Evolutionary conservation across 2,888 invertebrate species (phyloP), one percentile per base, ranked within the genome.

Genomic region (Gnatocerus cornutus): DNA sequence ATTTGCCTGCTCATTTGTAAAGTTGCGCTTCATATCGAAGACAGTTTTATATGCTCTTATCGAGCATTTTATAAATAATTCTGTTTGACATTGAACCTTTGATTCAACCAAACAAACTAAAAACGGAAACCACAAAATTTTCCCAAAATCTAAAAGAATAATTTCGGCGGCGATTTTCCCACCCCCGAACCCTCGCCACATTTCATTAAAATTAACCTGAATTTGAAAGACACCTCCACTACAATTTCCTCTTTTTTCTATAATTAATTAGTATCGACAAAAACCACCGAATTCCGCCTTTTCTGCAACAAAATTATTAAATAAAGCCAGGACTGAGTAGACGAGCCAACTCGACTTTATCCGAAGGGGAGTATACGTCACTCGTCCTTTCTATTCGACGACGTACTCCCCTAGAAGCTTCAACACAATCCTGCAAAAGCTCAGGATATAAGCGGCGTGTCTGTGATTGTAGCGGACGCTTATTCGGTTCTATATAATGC

Each of bases 401-500:
- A 50, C 59, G 13, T 59, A 46, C 59, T 8, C 9, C 29, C 0
- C 45, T 13, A 12, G 12, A 33, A 27, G 27, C 7, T 41, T 21
- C 10, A 10, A 21, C 27, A 45, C 33, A n/a, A 46, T 46, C 48
- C 48, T 58, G 30, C 33, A 8, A 69, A 74, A 73, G 72, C 69
- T 66, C 58, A 43, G 70, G 62, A 67, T 16, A 53, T n/a, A 27
- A 33, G 58, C 74, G 68, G 71, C 21, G 69, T 41, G 74, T 73
- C 76, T 45, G 41, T 64, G 73, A 64, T 73, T 30, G 62, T 33
- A 69, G 68, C 74, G 63, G 48, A 61, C 62, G 9, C 27, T 50
- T 48, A 61, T 45, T 61, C 50, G 33, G 29, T 70, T 71, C 66
- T 76, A 77, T 78, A 78, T 74, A 78, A 74, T 69, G 71, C 65